phyloP scores from a whole-genome alignment of 1,140 invertebrate genomes.

The Marisa cornuarietis region DNA sequence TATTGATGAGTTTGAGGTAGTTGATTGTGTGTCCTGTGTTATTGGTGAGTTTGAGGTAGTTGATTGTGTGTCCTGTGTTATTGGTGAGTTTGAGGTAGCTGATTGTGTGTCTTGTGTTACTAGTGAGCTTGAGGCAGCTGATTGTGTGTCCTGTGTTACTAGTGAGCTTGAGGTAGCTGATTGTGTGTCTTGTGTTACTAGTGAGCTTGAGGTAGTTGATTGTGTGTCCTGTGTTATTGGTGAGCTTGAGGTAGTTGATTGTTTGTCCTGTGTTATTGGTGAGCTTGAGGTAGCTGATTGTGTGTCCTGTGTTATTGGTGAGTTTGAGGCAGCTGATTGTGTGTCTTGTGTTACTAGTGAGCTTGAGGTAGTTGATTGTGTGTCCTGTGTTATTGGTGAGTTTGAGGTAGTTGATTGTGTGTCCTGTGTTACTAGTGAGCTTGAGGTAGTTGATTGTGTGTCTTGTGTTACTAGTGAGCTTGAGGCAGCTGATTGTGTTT shows the following conservation, averaged over 20 bases:
- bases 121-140: constrained; percentile 39
- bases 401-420: too few relatives aligned
- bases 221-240: not conserved
- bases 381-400: not conserved
- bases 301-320: constrained; percentile 36
- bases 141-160: not conserved
- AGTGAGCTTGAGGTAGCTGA: constrained; percentile 38
- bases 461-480: constrained; percentile 41
- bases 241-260: too few relatives aligned
- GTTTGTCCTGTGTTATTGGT: constrained; percentile 36
- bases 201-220: constrained; percentile 35
- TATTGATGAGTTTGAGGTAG: constrained; percentile 39
- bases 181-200: constrained; percentile 5
- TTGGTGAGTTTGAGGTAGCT: constrained; percentile 41
- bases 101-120: not conserved
- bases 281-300: constrained; percentile 24
- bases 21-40: not conserved
- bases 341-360: constrained; percentile 39
- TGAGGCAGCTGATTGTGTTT: not conserved
- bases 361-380: constrained; percentile 1
- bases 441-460: not conserved
- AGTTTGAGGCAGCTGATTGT: constrained; percentile 18
- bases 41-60: too few relatives aligned
- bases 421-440: constrained; percentile 43
- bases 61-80: too few relatives aligned